These are phyloP conservation scores for Bryconaethiops microstoma DNA, from an alignment of 2,797 vertebrate species.

Conservation along the genomic window DNA sequence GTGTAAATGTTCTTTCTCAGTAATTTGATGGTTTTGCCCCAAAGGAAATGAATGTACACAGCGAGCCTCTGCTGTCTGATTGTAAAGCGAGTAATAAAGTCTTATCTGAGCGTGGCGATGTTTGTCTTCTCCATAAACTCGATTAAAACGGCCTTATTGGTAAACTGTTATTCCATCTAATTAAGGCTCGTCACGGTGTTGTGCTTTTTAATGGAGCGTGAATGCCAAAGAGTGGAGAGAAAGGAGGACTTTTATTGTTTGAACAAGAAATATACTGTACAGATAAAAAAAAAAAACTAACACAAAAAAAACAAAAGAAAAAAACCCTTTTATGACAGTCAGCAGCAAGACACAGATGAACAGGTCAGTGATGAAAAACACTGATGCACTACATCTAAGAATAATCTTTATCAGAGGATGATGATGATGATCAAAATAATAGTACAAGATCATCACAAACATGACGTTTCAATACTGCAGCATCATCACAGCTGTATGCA, in stretches of 20 bases:
- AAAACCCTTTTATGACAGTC: no score
- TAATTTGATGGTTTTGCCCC: slow-evolving; percentile 51
- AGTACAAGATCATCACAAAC: no score
- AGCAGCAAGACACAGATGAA: no score
- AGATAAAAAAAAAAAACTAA: not conserved
- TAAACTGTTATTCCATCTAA: slow-evolving; percentile 53
- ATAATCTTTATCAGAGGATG: no score
- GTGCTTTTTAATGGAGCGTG: slow-evolving; percentile 19
- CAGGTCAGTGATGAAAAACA: no score
- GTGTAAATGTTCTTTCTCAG: slow-evolving; percentile 46
- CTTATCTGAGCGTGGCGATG: slow-evolving; percentile 48
- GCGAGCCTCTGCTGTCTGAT: slow-evolving; percentile 48
- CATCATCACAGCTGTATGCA: no score
- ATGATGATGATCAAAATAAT: no score
- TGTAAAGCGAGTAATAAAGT: slow-evolving; percentile 60
- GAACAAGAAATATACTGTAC: slow-evolving; percentile 12
- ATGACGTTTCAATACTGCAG: no score
- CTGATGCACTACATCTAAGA: no score
- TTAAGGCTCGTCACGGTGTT: slow-evolving; percentile 42
- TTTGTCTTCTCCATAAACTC: slow-evolving; percentile 54
- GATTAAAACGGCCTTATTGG: slow-evolving; percentile 38
- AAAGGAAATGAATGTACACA: slow-evolving; percentile 67
- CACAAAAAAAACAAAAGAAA: no score
- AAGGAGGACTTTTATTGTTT: slow-evolving; percentile 31
- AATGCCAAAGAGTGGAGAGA: slow-evolving; percentile 6